Conservation (phyloP, 2,797 vertebrate genomes). For the Cryptoblepharus egeriae region DNA sequence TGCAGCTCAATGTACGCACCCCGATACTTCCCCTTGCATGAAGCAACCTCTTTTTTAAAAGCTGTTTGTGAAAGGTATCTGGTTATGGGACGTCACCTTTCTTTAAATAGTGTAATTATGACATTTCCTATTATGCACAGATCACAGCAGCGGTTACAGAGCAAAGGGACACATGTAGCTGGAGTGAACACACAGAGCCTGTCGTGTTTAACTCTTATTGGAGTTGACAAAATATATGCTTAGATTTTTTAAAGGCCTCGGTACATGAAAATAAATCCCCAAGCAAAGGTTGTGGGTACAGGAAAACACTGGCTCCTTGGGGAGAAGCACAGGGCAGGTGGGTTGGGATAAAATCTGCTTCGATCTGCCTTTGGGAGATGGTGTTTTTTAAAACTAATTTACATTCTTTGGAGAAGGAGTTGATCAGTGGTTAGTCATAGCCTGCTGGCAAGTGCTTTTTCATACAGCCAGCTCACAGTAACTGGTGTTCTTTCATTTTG, state of each 20-base stretch:
- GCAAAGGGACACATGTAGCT: constrained; percentile 44
- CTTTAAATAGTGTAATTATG: constrained; percentile 52
- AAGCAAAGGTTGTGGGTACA: constrained; percentile 11
- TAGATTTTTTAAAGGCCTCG: constrained; percentile 31
- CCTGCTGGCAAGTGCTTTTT: constrained; percentile 56
- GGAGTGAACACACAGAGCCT: constrained; percentile 39
- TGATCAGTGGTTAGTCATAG: constrained; percentile 55
- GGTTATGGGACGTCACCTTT: constrained; percentile 59
- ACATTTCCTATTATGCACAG: constrained; percentile 28
- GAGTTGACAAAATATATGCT: constrained; percentile 57
- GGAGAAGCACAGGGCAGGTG: fast-evolving
- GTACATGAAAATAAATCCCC: constrained; percentile 41
- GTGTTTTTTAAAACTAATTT: background rate
- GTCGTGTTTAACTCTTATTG: constrained; percentile 49
- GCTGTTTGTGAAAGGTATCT: constrained; percentile 43
- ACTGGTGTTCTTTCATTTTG: constrained; percentile 10
- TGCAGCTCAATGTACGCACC: constrained; percentile 31
- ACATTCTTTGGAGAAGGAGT: constrained; percentile 38
- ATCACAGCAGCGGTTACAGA: fast-evolving
- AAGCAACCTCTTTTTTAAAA: constrained; percentile 52
- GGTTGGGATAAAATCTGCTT: background rate
- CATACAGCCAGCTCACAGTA: constrained; percentile 29
- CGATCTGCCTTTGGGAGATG: background rate
- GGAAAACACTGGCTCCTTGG: constrained; percentile 18
- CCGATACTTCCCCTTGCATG: constrained; percentile 47